Base-by-base conservation (phyloP, 2,888 invertebrate species). In the Hoplodrina blanda region DNA sequence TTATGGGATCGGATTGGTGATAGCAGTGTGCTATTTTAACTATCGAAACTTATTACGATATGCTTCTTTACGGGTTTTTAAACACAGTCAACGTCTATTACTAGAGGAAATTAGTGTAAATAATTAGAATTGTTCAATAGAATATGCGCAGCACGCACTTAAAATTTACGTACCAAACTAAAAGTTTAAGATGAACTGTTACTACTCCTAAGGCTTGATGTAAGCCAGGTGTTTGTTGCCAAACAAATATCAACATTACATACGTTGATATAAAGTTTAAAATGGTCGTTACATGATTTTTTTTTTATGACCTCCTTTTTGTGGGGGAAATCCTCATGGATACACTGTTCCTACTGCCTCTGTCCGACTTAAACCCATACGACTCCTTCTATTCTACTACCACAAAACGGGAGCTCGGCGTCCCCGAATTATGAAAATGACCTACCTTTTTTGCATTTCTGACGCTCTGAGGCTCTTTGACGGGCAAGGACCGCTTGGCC, bases 361-460 rank as follows among this genome's bases (percentile, higher is more conserved):
- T 37, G 7, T 8, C 37, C 33, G 0, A 33, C 33, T 33, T 6
- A 33, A 33, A 33, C 5, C 5, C 7, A 4, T 7, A 33, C 8
- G 37, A 8, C 8, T 8, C 37, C 37, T 37, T 37, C 37, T 37
- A 37, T 37, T 37, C 37, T 37, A 37, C 37, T 8, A 8, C 37
- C 37, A 37, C 8, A 8, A 37, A 8, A 8, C 8, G 37, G 33
- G 33, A 33, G 8, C 8, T 8, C 37, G 8, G 37, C 37, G 37
- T 0, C 1, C 8, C 37, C 8, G 8, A 37, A 8, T 37, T 37
- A 37, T 37, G 8, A 37, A 37, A 8, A 7, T 8, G 37, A 37
- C 44, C 64, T 67, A 94, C 95, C 92, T 93, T 95, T 64, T 90
- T 92, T 54, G 86, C 87, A 74, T 86, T 89, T 60, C 92, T 86